Evolutionary conservation across 2,797 vertebrate species (phyloP).

Genomic region (Scleropages formosus): DNA sequence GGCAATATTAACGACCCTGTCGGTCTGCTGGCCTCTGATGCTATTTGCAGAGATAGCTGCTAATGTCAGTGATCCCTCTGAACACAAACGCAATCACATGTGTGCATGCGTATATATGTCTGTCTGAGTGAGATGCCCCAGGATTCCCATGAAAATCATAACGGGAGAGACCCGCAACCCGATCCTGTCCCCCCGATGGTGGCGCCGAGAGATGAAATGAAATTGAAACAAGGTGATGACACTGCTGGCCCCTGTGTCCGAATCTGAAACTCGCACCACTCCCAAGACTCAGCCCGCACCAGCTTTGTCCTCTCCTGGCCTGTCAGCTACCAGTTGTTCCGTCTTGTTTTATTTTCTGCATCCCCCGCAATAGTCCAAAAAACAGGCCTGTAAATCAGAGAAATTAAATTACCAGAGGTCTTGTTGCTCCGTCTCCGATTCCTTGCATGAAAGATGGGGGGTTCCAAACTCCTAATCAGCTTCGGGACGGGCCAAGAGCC

Average conservation of each 20-base stretch:
- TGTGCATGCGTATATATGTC: conserved; percentile 64
- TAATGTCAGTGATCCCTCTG: conserved; percentile 59
- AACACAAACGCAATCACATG: conserved; percentile 34
- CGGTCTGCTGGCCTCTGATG: conserved; percentile 60
- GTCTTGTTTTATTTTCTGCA: conserved; percentile 27
- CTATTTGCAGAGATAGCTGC: conserved; percentile 61
- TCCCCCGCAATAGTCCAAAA: not conserved
- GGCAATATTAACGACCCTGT: conserved; percentile 65
- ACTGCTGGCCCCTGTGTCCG: conserved; percentile 69
- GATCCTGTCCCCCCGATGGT: conserved; percentile 59
- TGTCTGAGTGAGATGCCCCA: conserved; percentile 52
- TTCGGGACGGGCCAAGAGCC: conserved; percentile 54
- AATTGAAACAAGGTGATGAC: conserved; percentile 78
- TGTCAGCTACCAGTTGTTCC: conserved; percentile 18
- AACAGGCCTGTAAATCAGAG: conserved; percentile 28
- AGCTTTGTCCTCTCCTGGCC: conserved; percentile 6
- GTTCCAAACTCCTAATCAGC: conserved; percentile 52
- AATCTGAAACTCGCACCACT: conserved; percentile 54
- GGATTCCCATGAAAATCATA: conserved; percentile 75
- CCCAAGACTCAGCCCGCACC: conserved; percentile 7
- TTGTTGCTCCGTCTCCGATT: conserved; percentile 19
- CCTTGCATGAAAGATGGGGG: conserved; percentile 33
- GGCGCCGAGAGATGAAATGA: conserved; percentile 74
- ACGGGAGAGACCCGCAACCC: conserved; percentile 62
- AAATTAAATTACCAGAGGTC: conserved; percentile 29